Evolutionary conservation across 2,113 vertebrate species (phyloP).

Genomic region (Microtus pennsylvanicus): DNA sequence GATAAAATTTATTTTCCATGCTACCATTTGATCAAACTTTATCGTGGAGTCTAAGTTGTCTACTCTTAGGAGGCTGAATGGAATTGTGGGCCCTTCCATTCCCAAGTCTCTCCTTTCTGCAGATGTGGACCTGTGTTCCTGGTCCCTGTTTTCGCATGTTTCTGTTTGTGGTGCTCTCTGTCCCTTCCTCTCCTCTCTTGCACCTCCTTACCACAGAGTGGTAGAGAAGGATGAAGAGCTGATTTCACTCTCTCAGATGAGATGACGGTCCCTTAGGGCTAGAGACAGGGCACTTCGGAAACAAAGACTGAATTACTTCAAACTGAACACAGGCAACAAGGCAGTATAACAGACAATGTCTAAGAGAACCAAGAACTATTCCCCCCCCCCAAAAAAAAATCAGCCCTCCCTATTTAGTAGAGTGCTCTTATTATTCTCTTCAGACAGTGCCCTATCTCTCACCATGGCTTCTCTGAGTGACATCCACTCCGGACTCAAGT

Average conservation of each 20-base stretch:
- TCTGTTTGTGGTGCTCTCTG: no score
- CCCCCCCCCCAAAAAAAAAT: neutral
- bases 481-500: conserved; percentile 39
- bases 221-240: neutral
- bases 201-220: neutral
- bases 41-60: neutral
- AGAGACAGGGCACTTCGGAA: conserved; percentile 31
- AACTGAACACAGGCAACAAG: conserved; percentile 51
- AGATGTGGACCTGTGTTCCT: neutral
- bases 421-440: conserved; percentile 73
- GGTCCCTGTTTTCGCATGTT: neutral
- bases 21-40: neutral
- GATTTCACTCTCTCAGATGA: neutral
- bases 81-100: conserved; percentile 27
- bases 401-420: conserved; percentile 50
- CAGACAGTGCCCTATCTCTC: conserved; percentile 70
- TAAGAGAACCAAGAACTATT: conserved; percentile 59
- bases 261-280: conserved; percentile 33
- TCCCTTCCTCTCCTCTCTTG: neutral
- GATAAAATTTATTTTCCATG: neutral
- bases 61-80: neutral
- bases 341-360: conserved; percentile 35
- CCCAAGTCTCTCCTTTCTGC: neutral
- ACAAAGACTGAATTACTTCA: conserved; percentile 51
- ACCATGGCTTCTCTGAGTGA: conserved; percentile 62